Percentiles rank a stretch among this genome's conserved stretches.
These are phyloP conservation scores for Uria aalge DNA, from an alignment of 2,113 vertebrate species.

Conservation along the genomic window DNA sequence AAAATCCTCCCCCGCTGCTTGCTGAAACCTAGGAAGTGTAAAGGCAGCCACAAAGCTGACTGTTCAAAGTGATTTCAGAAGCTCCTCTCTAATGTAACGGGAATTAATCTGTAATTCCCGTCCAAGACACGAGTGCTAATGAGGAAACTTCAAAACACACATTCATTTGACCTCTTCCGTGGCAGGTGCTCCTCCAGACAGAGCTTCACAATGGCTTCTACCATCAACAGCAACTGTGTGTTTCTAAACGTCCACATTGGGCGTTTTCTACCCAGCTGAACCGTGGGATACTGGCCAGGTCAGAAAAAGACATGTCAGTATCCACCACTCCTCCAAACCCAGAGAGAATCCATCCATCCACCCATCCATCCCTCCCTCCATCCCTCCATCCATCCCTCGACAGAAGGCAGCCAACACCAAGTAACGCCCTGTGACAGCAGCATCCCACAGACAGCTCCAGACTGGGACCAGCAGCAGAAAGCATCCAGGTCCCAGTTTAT, in stretches of 20 bases:
- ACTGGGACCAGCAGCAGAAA: not conserved
- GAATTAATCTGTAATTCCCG: not conserved
- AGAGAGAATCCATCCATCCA: not conserved
- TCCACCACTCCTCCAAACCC: not conserved
- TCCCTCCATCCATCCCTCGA: not conserved
- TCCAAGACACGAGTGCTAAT: not conserved
- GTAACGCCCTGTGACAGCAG: not conserved
- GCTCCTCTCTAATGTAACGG: not conserved
- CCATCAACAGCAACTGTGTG: not conserved
- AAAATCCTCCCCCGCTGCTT: not conserved
- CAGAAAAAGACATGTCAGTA: not conserved
- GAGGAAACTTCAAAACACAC: not conserved
- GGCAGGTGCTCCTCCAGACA: not conserved
- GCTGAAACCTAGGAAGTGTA: not conserved
- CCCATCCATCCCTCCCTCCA: not conserved
- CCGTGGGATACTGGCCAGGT: too few species aligned
- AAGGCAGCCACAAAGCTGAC: not conserved
- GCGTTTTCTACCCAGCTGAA: not conserved
- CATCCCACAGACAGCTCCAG: not conserved
- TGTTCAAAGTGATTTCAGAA: not conserved
- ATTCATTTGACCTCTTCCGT: not conserved
- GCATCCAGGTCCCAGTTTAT: not conserved
- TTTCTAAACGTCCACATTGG: fast-evolving
- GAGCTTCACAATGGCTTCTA: not conserved
- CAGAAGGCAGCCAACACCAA: not conserved